Conservation (phyloP, 1,140 invertebrate genomes). For the Bombus turneri region DNA sequence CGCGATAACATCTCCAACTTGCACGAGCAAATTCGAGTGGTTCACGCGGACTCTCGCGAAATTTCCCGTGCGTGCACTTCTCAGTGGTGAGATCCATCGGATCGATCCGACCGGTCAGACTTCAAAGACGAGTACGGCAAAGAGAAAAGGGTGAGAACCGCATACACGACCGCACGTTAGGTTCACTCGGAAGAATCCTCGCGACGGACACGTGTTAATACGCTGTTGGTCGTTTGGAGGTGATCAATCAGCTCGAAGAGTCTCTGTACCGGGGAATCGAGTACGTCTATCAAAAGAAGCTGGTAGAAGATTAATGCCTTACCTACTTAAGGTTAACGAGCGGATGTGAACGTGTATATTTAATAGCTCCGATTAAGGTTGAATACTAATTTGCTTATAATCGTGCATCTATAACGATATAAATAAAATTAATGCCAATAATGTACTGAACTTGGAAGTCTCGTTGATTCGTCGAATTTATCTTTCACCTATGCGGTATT, state of each 20-base stretch:
- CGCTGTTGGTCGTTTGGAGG: not conserved
- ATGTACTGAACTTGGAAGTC: not conserved
- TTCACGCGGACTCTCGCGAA: not conserved
- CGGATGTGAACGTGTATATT: not conserved
- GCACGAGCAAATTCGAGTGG: not conserved
- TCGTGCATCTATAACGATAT: not conserved
- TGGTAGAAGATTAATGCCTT: not conserved
- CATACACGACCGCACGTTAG: not conserved
- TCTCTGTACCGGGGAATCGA: not conserved
- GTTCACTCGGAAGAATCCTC: not conserved
- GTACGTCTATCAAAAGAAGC: not conserved
- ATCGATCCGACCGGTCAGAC: not conserved
- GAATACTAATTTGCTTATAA: not conserved
- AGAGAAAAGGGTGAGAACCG: not conserved
- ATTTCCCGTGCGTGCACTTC: not conserved
- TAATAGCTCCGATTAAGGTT: not conserved
- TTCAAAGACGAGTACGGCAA: slow-evolving; percentile 2
- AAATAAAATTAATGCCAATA: not conserved
- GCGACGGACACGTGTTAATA: not conserved
- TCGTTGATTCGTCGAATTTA: not conserved
- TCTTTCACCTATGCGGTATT: not conserved
- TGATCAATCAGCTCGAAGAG: slow-evolving; percentile 29
- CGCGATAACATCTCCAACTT: not conserved
- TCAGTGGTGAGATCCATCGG: not conserved
- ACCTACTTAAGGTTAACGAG: not conserved